These are phyloP conservation scores for Ptilodon capucinus DNA, from an alignment of 2,888 invertebrate genomes.

Conservation along the genomic window DNA sequence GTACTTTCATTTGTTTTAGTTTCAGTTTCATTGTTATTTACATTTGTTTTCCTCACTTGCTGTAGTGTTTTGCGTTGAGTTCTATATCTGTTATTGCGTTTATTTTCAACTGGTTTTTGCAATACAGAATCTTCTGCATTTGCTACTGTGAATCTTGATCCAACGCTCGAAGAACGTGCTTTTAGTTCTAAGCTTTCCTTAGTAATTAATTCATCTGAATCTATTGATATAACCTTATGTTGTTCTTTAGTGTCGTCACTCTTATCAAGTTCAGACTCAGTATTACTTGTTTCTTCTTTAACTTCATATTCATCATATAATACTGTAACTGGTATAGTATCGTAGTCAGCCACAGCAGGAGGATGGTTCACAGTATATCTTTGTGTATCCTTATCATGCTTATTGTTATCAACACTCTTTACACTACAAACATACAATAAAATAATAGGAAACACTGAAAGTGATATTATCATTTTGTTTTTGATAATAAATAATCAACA, in stretches of 20 bases:
- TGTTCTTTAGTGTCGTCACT: conserved; percentile 2
- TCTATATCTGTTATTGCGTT: conserved; percentile 6
- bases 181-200: conserved; percentile 8
- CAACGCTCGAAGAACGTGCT: conserved; percentile 13
- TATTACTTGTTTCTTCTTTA: not conserved
- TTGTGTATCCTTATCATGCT: conserved; percentile 8
- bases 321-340: conserved; percentile 32
- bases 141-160: not conserved
- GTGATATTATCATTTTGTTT: conserved; percentile 26
- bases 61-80: conserved; percentile 7
- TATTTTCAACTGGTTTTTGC: conserved; percentile 7
- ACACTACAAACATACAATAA: conserved; percentile 29
- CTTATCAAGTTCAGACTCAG: not conserved
- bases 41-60: conserved; percentile 12
- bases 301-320: conserved; percentile 22
- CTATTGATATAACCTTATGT: not conserved
- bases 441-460: conserved; percentile 11
- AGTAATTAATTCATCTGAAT: not conserved
- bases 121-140: not conserved
- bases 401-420: conserved; percentile 26
- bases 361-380: conserved; percentile 45
- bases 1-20: conserved; percentile 2
- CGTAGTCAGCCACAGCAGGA: conserved; percentile 37
- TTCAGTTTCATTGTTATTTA: conserved; percentile 5
- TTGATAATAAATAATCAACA: conserved; percentile 32